Evolutionary conservation across 2,113 vertebrate species (phyloP), one percentile per base, ranked within the genome.

Genomic region (Gallinago jamesoni): DNA sequence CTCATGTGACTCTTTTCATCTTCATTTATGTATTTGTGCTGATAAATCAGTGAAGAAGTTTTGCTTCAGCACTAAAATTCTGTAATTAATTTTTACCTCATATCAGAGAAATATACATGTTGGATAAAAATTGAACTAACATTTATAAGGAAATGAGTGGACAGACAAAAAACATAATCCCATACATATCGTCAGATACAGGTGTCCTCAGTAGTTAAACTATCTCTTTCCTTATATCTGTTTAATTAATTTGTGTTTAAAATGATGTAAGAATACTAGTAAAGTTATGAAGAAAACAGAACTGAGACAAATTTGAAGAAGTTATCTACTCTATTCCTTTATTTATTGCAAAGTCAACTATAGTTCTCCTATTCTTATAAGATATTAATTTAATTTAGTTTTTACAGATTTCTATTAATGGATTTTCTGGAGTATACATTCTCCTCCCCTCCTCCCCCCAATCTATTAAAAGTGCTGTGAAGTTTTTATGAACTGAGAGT

Each of bases 401-500:
- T 78, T 53, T 69, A 35, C 9, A 62, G 7, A 66, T 59, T 89
- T 62, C 27, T 14, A 47, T 24, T 59, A 50, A 24, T 39, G 12
- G 21, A 63, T 3, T 37, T 11, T 52, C 30, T 77, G 16, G 12
- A 89, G 2, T 4, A 33, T 15, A 3, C 11, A 3, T 63, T 12
- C 33, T n/a, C 33, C 57, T n/a, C 5, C 0, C 1, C 1, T 1
- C 19, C 10, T 4, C 6, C 1, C 5, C 3, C 1, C 5, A 27
- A 3, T 23, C 28, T 30, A 16, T 75, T 45, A 45, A 45, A 92
- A 88, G 23, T 39, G 12, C 2, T 74, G 3, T 37, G 17, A 1
- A 23, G 5, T 33, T 85, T 69, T 90, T 64, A 53, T 37, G 4
- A 50, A 60, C 24, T 28, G 5, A 68, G 33, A 86, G 13, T 9